phyloP scores from a whole-genome alignment of 2,113 vertebrate genomes.

The Stegostoma tigrinum region DNA sequence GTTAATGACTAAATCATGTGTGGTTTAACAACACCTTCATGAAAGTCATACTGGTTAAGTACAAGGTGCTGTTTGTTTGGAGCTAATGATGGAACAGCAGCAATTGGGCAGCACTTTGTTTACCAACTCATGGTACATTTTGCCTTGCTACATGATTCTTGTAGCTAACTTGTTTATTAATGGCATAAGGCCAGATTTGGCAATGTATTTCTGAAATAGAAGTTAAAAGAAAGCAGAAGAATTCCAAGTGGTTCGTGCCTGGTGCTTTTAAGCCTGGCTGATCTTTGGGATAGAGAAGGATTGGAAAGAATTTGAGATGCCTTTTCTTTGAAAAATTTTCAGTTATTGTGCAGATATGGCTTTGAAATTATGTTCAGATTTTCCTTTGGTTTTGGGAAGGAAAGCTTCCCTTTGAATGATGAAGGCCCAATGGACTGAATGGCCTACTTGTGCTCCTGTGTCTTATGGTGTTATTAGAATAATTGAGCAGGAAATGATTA shows the following conservation, averaged over 20 bases:
- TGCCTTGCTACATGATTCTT: background rate
- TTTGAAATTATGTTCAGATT: background rate
- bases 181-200: background rate
- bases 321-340: background rate
- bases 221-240: background rate
- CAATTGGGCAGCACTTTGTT: background rate
- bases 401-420: background rate
- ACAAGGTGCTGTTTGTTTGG: background rate
- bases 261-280: background rate
- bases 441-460: no score
- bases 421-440: no score
- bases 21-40: background rate
- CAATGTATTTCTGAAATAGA: background rate
- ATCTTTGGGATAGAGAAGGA: background rate
- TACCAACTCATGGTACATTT: background rate
- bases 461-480: background rate
- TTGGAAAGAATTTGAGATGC: background rate
- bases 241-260: background rate
- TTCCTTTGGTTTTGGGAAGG: background rate
- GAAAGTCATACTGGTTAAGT: background rate
- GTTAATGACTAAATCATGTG: background rate
- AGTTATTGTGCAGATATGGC: background rate
- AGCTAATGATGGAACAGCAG: background rate
- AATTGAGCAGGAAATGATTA: background rate
- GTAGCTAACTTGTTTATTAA: background rate